Conservation (phyloP, 2,888 invertebrate species). For the Ceriagrion tenellum region DNA sequence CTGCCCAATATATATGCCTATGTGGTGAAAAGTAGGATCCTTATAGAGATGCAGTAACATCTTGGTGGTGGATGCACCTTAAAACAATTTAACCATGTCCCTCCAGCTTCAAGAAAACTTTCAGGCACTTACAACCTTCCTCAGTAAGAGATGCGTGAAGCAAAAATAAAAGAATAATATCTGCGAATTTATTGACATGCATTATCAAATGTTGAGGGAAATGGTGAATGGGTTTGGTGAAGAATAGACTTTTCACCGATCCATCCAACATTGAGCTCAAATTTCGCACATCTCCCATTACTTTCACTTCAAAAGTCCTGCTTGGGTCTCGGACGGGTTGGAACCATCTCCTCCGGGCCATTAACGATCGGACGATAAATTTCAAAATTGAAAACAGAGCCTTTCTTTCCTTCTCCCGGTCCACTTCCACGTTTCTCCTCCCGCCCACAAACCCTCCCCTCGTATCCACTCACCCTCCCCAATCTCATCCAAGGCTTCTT, state of each 20-base stretch:
- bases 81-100: too few relatives aligned
- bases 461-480: not conserved
- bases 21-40: too few relatives aligned
- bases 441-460: not conserved
- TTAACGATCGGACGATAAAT: slow-evolving; percentile 55
- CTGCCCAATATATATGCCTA: too few relatives aligned
- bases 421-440: not conserved
- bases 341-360: not conserved
- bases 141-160: too few relatives aligned
- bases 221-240: too few relatives aligned
- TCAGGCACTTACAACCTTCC: too few relatives aligned
- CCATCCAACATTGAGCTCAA: not conserved
- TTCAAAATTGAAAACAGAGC: slow-evolving; percentile 54
- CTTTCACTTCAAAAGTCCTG: slow-evolving; percentile 45
- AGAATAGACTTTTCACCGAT: not conserved
- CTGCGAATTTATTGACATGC: too few relatives aligned
- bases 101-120: too few relatives aligned
- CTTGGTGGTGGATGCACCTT: too few relatives aligned
- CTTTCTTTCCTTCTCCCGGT: not conserved
- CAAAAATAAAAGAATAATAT: too few relatives aligned
- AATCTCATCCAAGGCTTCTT: not conserved
- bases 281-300: slow-evolving; percentile 29
- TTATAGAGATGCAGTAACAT: too few relatives aligned
- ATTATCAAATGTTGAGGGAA: too few relatives aligned
- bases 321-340: not conserved